Percentiles rank a stretch among this genome's conserved stretches.
Evolutionary conservation across 2,888 invertebrate genomes (phyloP).

Genomic region (Tenodera sinensis): DNA sequence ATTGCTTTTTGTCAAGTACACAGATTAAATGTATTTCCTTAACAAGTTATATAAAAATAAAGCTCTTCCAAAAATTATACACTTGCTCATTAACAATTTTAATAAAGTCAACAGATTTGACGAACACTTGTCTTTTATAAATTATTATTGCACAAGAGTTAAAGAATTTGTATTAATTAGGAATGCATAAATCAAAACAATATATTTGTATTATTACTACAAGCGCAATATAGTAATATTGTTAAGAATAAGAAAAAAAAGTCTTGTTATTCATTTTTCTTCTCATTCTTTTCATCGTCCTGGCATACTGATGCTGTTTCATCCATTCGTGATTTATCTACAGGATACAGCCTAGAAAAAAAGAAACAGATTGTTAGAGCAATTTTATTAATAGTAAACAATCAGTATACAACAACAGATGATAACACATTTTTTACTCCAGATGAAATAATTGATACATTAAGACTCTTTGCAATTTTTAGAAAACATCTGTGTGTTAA

Average conservation of each 20-base stretch:
- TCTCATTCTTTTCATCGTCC: constrained; percentile 16
- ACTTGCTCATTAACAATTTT: not conserved
- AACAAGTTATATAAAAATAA: not conserved
- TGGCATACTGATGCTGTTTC: not conserved
- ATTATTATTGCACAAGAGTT: not conserved
- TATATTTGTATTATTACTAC: not conserved
- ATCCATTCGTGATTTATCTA: constrained; percentile 83
- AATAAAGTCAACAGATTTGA: not conserved
- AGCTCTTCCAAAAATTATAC: not conserved
- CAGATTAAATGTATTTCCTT: not conserved
- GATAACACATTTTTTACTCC: not conserved
- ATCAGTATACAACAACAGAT: not conserved
- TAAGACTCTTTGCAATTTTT: no score
- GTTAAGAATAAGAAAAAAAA: not conserved
- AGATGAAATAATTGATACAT: no score
- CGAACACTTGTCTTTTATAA: not conserved
- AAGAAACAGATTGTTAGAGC: not conserved
- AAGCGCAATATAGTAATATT: not conserved
- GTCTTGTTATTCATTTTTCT: not conserved
- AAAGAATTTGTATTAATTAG: not conserved
- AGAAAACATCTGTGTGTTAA: no score
- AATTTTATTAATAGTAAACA: not conserved
- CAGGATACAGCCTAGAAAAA: constrained; percentile 77
- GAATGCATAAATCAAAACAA: not conserved
- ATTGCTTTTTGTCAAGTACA: not conserved